A percentile compares a stretch with the other conserved stretches of the same genome.
phyloP scores from a whole-genome alignment of 2,888 invertebrate species.

The Hylaea fasciaria region DNA sequence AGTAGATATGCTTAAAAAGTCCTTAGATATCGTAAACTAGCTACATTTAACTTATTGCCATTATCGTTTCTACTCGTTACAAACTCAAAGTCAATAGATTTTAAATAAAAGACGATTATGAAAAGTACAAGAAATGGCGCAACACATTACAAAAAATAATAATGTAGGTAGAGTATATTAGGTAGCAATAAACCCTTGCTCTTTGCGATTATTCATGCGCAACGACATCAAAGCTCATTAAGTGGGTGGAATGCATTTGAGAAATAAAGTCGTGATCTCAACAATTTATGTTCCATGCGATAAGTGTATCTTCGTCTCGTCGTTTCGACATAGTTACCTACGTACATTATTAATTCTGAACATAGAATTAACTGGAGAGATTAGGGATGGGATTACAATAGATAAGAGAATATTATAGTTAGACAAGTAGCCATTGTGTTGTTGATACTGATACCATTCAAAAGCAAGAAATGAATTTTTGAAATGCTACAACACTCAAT shows the following conservation, averaged over 20 bases:
- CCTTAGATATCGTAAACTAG: too few species aligned
- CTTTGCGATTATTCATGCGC: neutral
- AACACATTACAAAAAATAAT: too few species aligned
- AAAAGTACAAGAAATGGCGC: too few species aligned
- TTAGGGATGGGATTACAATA: neutral
- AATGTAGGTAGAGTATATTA: too few species aligned
- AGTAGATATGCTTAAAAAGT: too few species aligned
- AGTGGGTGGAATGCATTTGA: constrained; percentile 7
- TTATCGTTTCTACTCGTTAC: too few species aligned
- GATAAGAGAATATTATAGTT: neutral
- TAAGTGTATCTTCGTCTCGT: neutral
- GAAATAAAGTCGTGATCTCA: constrained; percentile 1
- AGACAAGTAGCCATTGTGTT: too few species aligned
- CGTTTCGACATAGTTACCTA: constrained; percentile 4
- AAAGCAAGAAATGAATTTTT: too few species aligned
- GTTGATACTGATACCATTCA: too few species aligned
- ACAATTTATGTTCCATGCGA: constrained; percentile 12
- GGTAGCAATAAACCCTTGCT: neutral
- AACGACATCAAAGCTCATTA: neutral
- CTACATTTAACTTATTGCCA: too few species aligned
- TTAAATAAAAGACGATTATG: too few species aligned
- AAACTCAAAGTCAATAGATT: too few species aligned
- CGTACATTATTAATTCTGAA: neutral
- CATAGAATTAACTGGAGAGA: neutral
- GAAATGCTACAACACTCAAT: neutral